Percentiles rank a stretch among this genome's conserved stretches.
phyloP scores from a whole-genome alignment of 2,113 vertebrate species.

The Desmodus rotundus region DNA sequence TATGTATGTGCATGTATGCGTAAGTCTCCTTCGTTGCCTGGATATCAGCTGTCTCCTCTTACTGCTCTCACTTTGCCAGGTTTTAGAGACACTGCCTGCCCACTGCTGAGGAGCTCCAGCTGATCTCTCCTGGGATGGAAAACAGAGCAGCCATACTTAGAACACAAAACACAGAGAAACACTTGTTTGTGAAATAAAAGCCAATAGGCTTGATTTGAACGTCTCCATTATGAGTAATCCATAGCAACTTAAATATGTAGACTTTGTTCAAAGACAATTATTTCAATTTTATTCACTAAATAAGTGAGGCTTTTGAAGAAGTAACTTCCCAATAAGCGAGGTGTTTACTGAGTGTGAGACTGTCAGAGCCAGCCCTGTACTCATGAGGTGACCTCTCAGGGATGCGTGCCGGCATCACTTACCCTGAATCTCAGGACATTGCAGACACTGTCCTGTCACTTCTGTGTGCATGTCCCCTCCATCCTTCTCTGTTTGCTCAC shows the following conservation, averaged over 20 bases:
- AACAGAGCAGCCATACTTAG: not conserved
- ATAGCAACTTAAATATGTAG: not conserved
- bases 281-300: not conserved
- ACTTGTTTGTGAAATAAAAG: not conserved
- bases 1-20: accelerated
- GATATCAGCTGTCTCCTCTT: not conserved
- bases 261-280: not conserved
- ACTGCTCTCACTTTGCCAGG: not conserved
- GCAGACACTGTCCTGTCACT: too few relatives aligned
- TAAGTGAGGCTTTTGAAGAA: not conserved
- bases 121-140: not conserved
- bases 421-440: accelerated
- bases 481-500: not conserved
- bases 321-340: not conserved
- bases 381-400: not conserved
- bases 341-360: not conserved
- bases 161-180: not conserved
- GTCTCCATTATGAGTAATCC: not conserved
- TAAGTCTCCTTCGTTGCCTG: not conserved
- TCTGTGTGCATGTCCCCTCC: accelerated
- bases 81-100: not conserved
- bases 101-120: not conserved
- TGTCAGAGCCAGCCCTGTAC: not conserved
- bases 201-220: not conserved
- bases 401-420: accelerated